phyloP scores from a whole-genome alignment of 2,797 vertebrate genomes.

The Scolopax bukidnonensis region DNA sequence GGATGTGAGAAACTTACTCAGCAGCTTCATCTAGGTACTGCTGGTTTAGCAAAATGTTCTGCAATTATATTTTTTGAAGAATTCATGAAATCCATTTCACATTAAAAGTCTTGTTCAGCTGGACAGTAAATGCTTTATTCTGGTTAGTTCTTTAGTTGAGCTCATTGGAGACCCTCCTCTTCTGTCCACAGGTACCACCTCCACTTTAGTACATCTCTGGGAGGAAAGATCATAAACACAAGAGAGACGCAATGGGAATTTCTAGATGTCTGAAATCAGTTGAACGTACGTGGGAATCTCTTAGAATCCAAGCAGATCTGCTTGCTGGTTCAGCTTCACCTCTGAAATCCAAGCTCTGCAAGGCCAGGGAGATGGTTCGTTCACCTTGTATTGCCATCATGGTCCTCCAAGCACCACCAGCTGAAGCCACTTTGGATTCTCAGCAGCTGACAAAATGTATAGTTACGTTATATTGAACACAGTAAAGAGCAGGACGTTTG shows the following conservation, averaged over 20 bases:
- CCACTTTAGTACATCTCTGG: background rate
- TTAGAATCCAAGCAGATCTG: background rate
- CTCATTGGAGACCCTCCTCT: background rate
- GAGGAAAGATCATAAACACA: background rate
- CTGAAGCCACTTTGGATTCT: background rate
- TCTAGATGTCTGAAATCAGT: background rate
- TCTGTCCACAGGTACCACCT: background rate
- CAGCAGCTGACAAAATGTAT: background rate
- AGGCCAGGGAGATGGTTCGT: background rate
- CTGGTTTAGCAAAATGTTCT: background rate
- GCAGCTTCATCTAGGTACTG: background rate
- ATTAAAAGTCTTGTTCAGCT: conserved; percentile 3
- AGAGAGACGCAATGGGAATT: background rate
- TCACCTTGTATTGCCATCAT: rapidly evolving
- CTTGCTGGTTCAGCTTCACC: background rate
- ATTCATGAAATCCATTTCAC: background rate
- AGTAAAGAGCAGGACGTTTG: background rate
- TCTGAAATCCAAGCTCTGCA: background rate
- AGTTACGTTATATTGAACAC: background rate
- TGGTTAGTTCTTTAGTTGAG: background rate
- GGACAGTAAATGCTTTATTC: background rate
- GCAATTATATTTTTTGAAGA: background rate
- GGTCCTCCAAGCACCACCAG: background rate
- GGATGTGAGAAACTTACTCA: background rate
- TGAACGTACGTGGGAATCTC: background rate